Percentiles rank a stretch among this genome's conserved stretches.
Evolutionary conservation across 2,888 invertebrate species (phyloP).

Genomic region (Sycophila texana): DNA sequence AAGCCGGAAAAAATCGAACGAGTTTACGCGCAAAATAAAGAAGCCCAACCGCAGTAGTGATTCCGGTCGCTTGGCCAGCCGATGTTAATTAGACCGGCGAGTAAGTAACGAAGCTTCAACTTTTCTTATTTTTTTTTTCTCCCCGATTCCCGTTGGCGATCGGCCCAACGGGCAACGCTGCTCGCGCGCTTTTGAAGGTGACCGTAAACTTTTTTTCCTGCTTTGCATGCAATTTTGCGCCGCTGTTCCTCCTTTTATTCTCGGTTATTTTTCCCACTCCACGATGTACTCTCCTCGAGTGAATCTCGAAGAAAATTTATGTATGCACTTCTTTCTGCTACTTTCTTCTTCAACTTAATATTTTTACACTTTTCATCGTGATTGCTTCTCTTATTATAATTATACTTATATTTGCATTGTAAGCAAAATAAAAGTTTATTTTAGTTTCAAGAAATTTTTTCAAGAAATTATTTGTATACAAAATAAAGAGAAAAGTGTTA

Average conservation of each 20-base stretch:
- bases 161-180: background rate
- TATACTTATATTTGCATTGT: too few relatives aligned
- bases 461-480: too few relatives aligned
- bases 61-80: constrained; percentile 29
- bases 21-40: constrained; percentile 36
- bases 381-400: too few relatives aligned
- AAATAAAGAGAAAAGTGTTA: too few relatives aligned
- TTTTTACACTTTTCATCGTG: too few relatives aligned
- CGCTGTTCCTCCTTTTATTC: background rate
- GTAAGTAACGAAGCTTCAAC: constrained; percentile 44
- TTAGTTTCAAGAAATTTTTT: too few relatives aligned
- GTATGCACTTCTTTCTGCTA: too few relatives aligned
- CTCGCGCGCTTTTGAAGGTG: background rate
- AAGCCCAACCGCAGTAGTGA: constrained; percentile 41
- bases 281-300: too few relatives aligned
- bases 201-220: constrained; percentile 12
- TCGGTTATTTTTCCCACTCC: too few relatives aligned
- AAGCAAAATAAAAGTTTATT: too few relatives aligned
- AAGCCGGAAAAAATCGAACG: constrained; percentile 9
- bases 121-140: constrained; percentile 26
- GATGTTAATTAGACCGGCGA: constrained; percentile 49
- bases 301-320: too few relatives aligned
- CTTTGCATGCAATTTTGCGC: constrained; percentile 18
- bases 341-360: too few relatives aligned
- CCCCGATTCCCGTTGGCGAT: constrained; percentile 16